Evolutionary conservation across 2,888 invertebrate species (phyloP), one percentile per base, ranked within the genome.

Genomic region (Orchestes rusci): DNA sequence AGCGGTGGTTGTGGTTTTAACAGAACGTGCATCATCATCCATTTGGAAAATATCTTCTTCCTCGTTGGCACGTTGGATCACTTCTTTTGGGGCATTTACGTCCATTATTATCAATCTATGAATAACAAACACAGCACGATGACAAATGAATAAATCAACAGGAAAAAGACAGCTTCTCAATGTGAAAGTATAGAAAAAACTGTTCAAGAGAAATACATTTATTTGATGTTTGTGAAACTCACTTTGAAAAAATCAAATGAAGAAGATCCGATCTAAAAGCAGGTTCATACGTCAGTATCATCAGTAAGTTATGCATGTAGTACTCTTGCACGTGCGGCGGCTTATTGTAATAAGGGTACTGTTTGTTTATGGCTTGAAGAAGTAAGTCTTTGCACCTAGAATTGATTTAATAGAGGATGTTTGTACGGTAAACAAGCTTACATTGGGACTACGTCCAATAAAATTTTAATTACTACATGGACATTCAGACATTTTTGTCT

Each of bases 321-420:
- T 82, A 77, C 58, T 84, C 81, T 52, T 88, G 84, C 1, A 75
- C 64, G 57, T 79, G 79, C 3, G 79, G 69, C 1, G 80, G 73
- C 43, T 76, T 79, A 58, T 79, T 82, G 62, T 80, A 76, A 64
- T 88, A 93, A 0, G 94, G 94, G 66, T 83, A 92, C 35, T 75
- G 70, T 2, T 73, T 71, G 42, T 73, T 70, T 13, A 89, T 67
- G 8, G 77, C 71, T 34, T 81, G 76, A 54, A 85, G 62, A 13
- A 91, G 65, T 16, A 85, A 66, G 49, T 82, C 80, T 57, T 77
- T 79, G 16, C 83, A 79, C 81, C 87, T 87, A 67, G 38, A 57
- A 54, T 32, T 30, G 8, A 32, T 17, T 19, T 39, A 18, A 34
- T 28, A 38, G 7, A 30, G 16, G 2, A 12, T 23, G n/a, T n/a